phyloP scores from a whole-genome alignment of 2,113 vertebrate genomes.

The Fregetta grallaria region DNA sequence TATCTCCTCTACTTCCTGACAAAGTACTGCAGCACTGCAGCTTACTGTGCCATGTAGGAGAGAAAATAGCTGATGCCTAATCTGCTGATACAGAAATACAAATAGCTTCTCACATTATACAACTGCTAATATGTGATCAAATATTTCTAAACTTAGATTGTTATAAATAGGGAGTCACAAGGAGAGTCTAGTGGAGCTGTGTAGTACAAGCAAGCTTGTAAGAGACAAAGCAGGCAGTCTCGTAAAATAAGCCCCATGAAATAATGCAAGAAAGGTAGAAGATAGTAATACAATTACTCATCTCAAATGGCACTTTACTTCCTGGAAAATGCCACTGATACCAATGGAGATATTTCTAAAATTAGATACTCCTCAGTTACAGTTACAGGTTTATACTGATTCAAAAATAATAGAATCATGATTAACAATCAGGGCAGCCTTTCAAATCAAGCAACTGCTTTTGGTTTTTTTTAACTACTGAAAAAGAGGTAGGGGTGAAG shows the following conservation, averaged over 20 bases:
- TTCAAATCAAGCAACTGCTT: background rate
- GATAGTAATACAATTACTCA: background rate
- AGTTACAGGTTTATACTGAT: background rate
- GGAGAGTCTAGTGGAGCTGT: background rate
- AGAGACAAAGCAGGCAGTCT: background rate
- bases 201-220: background rate
- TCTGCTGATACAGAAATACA: conserved; percentile 26
- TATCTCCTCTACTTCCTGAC: background rate
- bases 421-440: background rate
- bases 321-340: background rate
- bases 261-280: background rate
- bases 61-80: conserved; percentile 16
- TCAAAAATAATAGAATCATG: background rate
- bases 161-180: conserved; percentile 13
- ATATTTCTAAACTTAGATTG: conserved; percentile 10
- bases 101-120: conserved; percentile 10
- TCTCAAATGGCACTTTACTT: background rate
- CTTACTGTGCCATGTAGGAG: background rate
- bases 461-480: background rate
- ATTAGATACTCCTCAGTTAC: background rate
- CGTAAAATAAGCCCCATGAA: background rate
- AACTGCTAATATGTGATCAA: conserved; percentile 36
- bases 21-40: background rate
- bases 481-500: background rate
- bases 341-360: background rate